phyloP scores from a whole-genome alignment of 2,113 vertebrate genomes.

The Callipepla squamata region DNA sequence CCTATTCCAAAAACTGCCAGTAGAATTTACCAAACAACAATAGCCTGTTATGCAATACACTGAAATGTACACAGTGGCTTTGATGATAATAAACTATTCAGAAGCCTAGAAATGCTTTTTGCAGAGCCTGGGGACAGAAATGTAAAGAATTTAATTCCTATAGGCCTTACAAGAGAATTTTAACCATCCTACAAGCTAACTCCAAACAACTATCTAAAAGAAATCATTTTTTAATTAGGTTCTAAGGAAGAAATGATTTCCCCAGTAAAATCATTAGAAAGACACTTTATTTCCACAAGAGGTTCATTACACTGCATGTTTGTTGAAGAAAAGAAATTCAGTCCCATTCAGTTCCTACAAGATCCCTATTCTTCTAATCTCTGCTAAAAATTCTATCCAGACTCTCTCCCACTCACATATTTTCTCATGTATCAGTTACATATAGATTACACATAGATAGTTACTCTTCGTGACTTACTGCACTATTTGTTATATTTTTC shows the following conservation, averaged over 20 bases:
- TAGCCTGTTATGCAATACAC: slow-evolving; percentile 24
- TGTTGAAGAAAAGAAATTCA: background rate
- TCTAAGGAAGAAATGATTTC: background rate
- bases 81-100: slow-evolving; percentile 30
- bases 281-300: slow-evolving; percentile 13
- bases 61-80: slow-evolving; percentile 4
- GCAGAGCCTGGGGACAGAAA: slow-evolving; percentile 7
- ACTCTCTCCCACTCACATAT: background rate
- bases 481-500: background rate
- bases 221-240: slow-evolving; percentile 17
- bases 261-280: slow-evolving; percentile 19
- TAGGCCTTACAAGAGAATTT: slow-evolving; percentile 3
- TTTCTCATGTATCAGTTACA: background rate
- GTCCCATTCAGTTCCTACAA: background rate
- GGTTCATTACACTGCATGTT: background rate
- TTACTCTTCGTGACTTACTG: background rate
- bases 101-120: slow-evolving; percentile 35
- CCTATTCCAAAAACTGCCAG: background rate
- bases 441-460: background rate
- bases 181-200: background rate
- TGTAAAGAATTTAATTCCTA: slow-evolving; percentile 37
- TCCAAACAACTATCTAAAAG: background rate
- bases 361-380: background rate
- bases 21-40: slow-evolving; percentile 20
- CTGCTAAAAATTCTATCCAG: background rate